Percentiles rank a stretch among this genome's conserved stretches.
Conservation (phyloP, 2,797 vertebrate species). For the Muraenolepis orangiensis region DNA sequence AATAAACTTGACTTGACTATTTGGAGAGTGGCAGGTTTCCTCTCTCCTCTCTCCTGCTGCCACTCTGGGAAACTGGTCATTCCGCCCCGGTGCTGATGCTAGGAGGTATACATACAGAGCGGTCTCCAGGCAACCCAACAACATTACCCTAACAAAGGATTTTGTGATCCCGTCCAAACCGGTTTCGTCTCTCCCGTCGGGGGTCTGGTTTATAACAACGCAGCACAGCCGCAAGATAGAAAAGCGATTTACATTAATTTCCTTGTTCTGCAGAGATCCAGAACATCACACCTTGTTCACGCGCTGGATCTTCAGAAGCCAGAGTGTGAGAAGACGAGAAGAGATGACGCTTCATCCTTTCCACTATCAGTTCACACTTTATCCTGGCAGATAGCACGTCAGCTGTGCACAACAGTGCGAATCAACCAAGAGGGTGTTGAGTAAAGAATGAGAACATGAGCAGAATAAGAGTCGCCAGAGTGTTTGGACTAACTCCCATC, state of each 20-base stretch:
- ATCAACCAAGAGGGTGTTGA: neutral
- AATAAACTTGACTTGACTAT: too few relatives aligned
- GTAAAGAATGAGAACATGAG: neutral
- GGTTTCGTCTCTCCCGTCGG: neutral
- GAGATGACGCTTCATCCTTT: neutral
- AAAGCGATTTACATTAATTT: neutral
- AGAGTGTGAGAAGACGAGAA: neutral
- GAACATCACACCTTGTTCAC: neutral
- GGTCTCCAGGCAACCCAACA: neutral
- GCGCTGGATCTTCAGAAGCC: neutral
- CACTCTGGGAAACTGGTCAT: neutral
- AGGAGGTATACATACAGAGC: neutral
- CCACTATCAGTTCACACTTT: too few relatives aligned
- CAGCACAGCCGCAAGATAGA: neutral
- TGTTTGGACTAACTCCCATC: neutral
- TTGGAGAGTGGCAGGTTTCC: neutral
- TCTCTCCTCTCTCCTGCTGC: neutral
- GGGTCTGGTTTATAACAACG: neutral
- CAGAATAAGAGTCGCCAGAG: neutral
- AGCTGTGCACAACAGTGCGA: neutral
- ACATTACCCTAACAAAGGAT: neutral
- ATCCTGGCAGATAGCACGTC: neutral
- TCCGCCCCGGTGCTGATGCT: neutral
- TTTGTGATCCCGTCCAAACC: neutral
- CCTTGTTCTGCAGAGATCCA: neutral